Percentiles rank a stretch among this genome's conserved stretches.
Evolutionary conservation across 1,140 invertebrate species (phyloP).

Genomic region (Helicoverpa zea): DNA sequence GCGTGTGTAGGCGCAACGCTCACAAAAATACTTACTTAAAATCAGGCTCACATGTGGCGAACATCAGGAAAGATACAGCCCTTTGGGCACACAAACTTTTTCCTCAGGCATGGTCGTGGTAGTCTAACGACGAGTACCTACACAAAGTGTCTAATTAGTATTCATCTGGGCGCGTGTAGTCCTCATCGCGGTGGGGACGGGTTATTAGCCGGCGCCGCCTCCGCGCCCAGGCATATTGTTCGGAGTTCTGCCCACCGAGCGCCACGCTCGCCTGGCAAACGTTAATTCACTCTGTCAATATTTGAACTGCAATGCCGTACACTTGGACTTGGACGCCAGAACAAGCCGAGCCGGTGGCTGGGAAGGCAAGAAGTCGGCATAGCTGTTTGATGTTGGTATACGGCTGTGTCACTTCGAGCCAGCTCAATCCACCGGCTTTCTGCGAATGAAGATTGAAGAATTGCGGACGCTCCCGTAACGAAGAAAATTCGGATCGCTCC

Average conservation of each 20-base stretch:
- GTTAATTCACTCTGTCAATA: slow-evolving; percentile 82
- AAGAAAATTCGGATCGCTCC: slow-evolving; percentile 78
- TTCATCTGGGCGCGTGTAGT: slow-evolving; percentile 85
- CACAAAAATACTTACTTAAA: neutral
- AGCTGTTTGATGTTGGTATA: slow-evolving; percentile 88
- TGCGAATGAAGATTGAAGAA: slow-evolving; percentile 82
- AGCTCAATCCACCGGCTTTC: slow-evolving; percentile 87
- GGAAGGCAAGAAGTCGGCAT: slow-evolving; percentile 91
- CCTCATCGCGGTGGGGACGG: slow-evolving; percentile 85
- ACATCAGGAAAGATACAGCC: slow-evolving; percentile 38
- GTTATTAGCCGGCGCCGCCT: slow-evolving; percentile 86
- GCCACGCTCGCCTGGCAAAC: slow-evolving; percentile 77
- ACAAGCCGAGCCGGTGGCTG: slow-evolving; percentile 84
- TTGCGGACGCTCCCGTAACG: slow-evolving; percentile 74
- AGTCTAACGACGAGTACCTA: slow-evolving; percentile 81
- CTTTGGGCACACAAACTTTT: slow-evolving; percentile 52
- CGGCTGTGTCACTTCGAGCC: slow-evolving; percentile 90
- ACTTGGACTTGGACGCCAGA: slow-evolving; percentile 60
- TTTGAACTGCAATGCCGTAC: slow-evolving; percentile 72
- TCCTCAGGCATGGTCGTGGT: slow-evolving; percentile 59
- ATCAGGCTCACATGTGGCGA: slow-evolving; percentile 34
- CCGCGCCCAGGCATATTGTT: slow-evolving; percentile 85
- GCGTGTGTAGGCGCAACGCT: slow-evolving; percentile 50
- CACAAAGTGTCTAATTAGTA: slow-evolving; percentile 84
- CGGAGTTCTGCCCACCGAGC: slow-evolving; percentile 82